Base-by-base conservation (phyloP, 1,140 invertebrate species). In the Lepidurus arcticus region DNA sequence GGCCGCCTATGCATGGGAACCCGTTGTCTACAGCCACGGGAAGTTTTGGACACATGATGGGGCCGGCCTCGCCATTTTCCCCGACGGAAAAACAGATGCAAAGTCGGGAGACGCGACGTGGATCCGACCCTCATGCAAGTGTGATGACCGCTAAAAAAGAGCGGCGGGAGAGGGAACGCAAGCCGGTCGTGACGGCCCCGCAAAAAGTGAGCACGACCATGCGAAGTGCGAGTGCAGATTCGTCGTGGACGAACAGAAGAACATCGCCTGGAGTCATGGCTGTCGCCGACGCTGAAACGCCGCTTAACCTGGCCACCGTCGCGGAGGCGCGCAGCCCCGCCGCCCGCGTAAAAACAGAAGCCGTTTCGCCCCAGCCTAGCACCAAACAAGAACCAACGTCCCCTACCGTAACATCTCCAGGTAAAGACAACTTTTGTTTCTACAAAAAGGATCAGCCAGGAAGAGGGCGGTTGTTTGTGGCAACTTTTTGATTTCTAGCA, bases 161-260 rank as follows among this genome's bases (percentile, higher is more conserved):
- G 21, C 53, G 53, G 16, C 53, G 53, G 53, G 53, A 65, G 21
- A 65, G 53, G 53, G 53, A 65, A 5, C 53, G 53, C 53, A 65
- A 65, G 53, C 53, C 53, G 53, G 53, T 65, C 53, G 16, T 65
- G 53, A 7, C 16, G 16, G 9, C 53, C 8, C 21, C 53, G 53
- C 53, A 65, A 65, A 65, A 65, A 21, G n/a, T 16, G 16, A 21
- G 53, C 53, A 65, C 16, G 53, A 21, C 53, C 9, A 21, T 7
- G 13, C 53, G 53, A 65, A 65, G 53, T 65, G 53, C 53, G 53
- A 65, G 53, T 65, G 53, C 53, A 65, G 53, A 65, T 65, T 65
- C 53, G 53, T 65, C 53, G 21, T 65, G 53, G 53, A 21, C 21
- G 53, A 65, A 34, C 34, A 34, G 16, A 65, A 65, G 53, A 65